These are phyloP conservation scores for Lepidonotus clava DNA, from an alignment of 2,888 invertebrate genomes.

Conservation along the genomic window DNA sequence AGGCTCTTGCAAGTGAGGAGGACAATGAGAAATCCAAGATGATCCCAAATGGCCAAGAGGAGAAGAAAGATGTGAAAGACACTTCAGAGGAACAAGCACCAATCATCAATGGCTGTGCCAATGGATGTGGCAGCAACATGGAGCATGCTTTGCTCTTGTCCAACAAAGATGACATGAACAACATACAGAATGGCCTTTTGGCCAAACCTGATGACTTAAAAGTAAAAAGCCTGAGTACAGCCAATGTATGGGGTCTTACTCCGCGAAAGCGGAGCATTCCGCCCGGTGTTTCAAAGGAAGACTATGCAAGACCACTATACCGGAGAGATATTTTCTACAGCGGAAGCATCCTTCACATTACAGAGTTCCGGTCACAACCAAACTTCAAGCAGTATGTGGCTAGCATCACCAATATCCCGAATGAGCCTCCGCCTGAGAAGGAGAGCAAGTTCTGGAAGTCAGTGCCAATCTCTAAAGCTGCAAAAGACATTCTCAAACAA, in stretches of 20 bases:
- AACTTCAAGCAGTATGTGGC: slow-evolving; percentile 94
- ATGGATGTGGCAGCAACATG: background rate
- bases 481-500: slow-evolving; percentile 84
- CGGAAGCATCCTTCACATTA: slow-evolving; percentile 95
- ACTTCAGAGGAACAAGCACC: background rate
- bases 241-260: slow-evolving; percentile 38
- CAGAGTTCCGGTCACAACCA: slow-evolving; percentile 91
- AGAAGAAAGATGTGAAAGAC: background rate
- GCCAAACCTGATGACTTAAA: background rate
- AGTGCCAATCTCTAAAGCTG: slow-evolving; percentile 77
- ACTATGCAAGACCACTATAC: slow-evolving; percentile 88
- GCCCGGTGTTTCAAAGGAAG: slow-evolving; percentile 68
- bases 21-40: slow-evolving; percentile 54
- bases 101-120: background rate
- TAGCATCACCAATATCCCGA: slow-evolving; percentile 92
- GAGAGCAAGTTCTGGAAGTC: slow-evolving; percentile 66
- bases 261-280: slow-evolving; percentile 52
- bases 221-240: slow-evolving; percentile 7
- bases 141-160: background rate
- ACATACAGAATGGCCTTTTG: background rate
- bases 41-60: slow-evolving; percentile 50
- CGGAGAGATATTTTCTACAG: slow-evolving; percentile 98
- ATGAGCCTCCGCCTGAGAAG: slow-evolving; percentile 67
- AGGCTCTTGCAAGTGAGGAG: background rate
- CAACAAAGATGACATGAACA: background rate